phyloP scores from a whole-genome alignment of 2,797 vertebrate species.

The Chrosomus eos region DNA sequence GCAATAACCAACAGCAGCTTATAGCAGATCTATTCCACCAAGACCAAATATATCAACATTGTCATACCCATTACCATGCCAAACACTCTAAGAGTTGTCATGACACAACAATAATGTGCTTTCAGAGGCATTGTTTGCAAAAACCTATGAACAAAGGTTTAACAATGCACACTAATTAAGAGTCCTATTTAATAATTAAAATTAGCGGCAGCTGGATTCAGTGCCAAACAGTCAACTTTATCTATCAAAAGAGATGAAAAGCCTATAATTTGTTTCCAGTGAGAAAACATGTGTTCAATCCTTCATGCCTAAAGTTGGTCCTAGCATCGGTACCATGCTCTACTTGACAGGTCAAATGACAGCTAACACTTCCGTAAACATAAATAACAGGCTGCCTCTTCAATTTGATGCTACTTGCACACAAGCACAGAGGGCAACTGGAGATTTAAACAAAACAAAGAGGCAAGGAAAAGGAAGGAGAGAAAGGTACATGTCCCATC shows the following conservation, averaged over 20 bases:
- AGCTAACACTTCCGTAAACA: conserved; percentile 53
- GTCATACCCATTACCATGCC: no score
- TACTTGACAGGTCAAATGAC: conserved; percentile 46
- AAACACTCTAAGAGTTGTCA: no score
- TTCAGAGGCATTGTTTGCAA: conserved; percentile 87
- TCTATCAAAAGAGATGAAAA: conserved; percentile 41
- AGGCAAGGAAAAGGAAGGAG: conserved; percentile 6
- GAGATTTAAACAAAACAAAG: conserved; percentile 8
- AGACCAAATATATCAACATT: no score
- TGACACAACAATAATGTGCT: conserved; percentile 87
- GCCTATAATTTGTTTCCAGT: conserved; percentile 12
- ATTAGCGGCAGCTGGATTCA: conserved; percentile 65
- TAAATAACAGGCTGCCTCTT: conserved; percentile 51
- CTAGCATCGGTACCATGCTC: conserved; percentile 7
- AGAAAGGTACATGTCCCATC: conserved; percentile 81
- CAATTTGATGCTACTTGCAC: conserved; percentile 51
- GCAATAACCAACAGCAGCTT: no score
- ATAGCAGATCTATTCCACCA: background rate
- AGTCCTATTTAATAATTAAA: conserved; percentile 75
- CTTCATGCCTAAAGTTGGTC: conserved; percentile 44
- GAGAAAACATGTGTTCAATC: conserved; percentile 39
- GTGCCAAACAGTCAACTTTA: conserved; percentile 53
- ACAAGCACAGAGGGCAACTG: conserved; percentile 14
- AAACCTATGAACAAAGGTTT: conserved; percentile 82
- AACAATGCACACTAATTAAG: conserved; percentile 84